phyloP scores from a whole-genome alignment of 2,888 invertebrate genomes.

The Cataglyphis albicans region DNA sequence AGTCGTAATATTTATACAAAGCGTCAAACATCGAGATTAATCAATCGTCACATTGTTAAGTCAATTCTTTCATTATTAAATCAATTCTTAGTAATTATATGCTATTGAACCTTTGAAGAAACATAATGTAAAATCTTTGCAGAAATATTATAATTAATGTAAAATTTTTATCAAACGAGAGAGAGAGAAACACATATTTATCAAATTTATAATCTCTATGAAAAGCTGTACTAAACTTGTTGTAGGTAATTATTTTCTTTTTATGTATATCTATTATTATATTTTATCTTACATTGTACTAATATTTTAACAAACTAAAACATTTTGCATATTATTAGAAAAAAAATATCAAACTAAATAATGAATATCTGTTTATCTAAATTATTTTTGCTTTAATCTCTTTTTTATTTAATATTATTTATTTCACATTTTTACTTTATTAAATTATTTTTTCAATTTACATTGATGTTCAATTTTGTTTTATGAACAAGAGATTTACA shows the following conservation, averaged over 20 bases:
- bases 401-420: not conserved
- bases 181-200: too few species aligned
- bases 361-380: too few species aligned
- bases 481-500: not conserved
- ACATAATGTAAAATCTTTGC: not conserved
- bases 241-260: too few species aligned
- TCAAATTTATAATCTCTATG: too few species aligned
- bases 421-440: not conserved
- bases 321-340: too few species aligned
- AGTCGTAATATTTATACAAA: not conserved
- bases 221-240: too few species aligned
- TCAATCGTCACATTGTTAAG: not conserved
- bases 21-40: slow-evolving; percentile 21
- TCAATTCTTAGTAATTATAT: not conserved
- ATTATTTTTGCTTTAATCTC: too few species aligned
- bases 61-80: not conserved
- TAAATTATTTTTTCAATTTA: not conserved
- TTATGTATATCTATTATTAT: too few species aligned
- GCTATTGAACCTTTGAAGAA: not conserved
- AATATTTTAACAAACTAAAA: too few species aligned
- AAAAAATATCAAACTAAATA: too few species aligned
- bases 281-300: too few species aligned
- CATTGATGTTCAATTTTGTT: not conserved
- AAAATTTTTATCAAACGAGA: too few species aligned
- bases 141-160: not conserved